Percentiles rank a stretch among this genome's conserved stretches.
phyloP scores from a whole-genome alignment of 2,797 vertebrate species.

The Garrulus glandarius region DNA sequence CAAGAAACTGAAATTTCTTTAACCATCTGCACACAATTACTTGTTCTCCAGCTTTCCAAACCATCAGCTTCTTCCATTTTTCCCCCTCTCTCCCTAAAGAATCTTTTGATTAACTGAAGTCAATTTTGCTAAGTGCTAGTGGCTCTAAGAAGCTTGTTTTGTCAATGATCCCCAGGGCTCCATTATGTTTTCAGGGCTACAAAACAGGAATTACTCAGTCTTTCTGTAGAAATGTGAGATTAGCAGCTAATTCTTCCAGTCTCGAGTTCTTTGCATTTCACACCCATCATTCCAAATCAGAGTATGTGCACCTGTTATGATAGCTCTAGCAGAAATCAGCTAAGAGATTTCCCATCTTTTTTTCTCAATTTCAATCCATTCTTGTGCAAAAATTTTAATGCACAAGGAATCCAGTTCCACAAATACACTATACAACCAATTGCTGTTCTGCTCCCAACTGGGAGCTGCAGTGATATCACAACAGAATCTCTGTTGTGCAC shows the following conservation, averaged over 20 bases:
- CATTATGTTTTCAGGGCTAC: constrained; percentile 54
- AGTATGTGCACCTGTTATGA: neutral
- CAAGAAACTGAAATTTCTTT: neutral
- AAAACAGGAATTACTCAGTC: constrained; percentile 39
- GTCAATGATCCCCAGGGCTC: constrained; percentile 44
- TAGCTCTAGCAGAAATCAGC: neutral
- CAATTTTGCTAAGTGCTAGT: constrained; percentile 70
- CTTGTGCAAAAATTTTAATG: neutral
- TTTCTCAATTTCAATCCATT: neutral
- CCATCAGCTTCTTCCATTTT: neutral
- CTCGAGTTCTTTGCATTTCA: neutral
- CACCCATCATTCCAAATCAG: neutral
- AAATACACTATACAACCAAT: neutral
- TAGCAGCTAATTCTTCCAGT: constrained; percentile 37
- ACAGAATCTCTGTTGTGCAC: neutral
- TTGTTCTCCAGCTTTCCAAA: constrained; percentile 13
- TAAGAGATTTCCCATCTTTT: neutral
- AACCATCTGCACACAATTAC: neutral
- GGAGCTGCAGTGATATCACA: neutral
- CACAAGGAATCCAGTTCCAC: neutral
- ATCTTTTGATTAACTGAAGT: constrained; percentile 64
- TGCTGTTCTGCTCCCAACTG: neutral
- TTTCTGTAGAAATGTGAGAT: constrained; percentile 35
- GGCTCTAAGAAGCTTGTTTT: constrained; percentile 56
- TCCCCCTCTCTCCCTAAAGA: neutral